Evolutionary conservation across 1,140 invertebrate species (phyloP), one percentile per base, ranked within the genome.

Genomic region (Radopholus similis): DNA sequence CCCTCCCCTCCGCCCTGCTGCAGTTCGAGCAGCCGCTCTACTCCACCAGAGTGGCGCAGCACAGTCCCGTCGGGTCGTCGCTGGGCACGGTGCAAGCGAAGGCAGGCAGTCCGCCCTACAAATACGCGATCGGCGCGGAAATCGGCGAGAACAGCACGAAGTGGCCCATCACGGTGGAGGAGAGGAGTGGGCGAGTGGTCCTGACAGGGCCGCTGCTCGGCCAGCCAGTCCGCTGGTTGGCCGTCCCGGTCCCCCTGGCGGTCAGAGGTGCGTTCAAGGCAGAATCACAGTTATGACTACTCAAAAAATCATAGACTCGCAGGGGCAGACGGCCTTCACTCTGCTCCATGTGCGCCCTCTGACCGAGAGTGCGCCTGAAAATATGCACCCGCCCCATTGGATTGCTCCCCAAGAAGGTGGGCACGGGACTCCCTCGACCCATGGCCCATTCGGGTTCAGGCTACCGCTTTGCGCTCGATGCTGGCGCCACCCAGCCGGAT

Each of bases 321-420:
- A 40, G 6, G 58, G 65, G 40, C 26, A 66, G 21, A 30, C 44
- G 11, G 77, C 77, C 9, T 78, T 78, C 47, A 59, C 77, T 4
- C 66, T 65, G 0, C 49, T 78, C 11, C 64, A 72, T 11, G 32
- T 78, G 13, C 74, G 82, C 60, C 77, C 86, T 23, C 81, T 92
- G 13, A 94, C 97, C 83, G 92, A 93, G 83, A 97, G 97, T 83
- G 95, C 97, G 83, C 93, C 95, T 80, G 87, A 88, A 5, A 56
- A 0, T 93, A 93, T 0, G 86, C 88, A 70, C 85, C 84, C 66
- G 55, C 72, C 15, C 77, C 83, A 59, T 47, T 75, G 15, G 72
- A 81, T 0, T 15, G 70, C 44, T 28, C 69, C 69, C 4, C 21
- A 18, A 13, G 38, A 34, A 57, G 68, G 66, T 21, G 3, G 8